Evolutionary conservation across 2,113 vertebrate species (phyloP).

Genomic region (Coptodon bakossiorum): DNA sequence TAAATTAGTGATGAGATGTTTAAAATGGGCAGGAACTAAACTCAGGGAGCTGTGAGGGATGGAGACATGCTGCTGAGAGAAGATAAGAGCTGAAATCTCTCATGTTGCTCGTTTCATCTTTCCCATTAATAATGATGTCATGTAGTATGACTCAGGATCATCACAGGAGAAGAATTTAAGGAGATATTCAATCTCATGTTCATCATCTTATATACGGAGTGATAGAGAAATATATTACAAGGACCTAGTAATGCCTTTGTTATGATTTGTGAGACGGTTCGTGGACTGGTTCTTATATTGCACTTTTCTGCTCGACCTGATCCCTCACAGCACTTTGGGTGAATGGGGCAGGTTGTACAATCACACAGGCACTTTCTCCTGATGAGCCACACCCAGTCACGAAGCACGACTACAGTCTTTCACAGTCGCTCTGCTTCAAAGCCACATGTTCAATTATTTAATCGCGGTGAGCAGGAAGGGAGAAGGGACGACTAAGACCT

Average conservation of each 20-base stretch:
- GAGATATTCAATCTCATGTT: neutral
- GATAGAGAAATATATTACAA: neutral
- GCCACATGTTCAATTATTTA: neutral
- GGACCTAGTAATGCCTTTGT: neutral
- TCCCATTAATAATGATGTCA: neutral
- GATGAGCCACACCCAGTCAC: neutral
- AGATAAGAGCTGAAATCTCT: neutral
- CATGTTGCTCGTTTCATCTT: neutral
- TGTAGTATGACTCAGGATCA: neutral
- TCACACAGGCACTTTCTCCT: neutral
- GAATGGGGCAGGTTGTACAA: no score
- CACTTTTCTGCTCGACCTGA: neutral
- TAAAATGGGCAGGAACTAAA: neutral
- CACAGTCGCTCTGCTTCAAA: neutral
- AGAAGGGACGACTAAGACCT: neutral
- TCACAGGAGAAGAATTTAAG: neutral
- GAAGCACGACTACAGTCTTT: neutral
- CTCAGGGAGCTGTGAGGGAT: neutral
- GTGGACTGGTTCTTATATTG: accelerated
- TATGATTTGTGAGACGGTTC: neutral
- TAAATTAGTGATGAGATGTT: neutral
- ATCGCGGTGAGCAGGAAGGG: neutral
- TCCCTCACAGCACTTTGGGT: neutral
- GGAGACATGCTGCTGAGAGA: neutral
- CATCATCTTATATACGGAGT: neutral